Conservation (phyloP, 2,888 invertebrate species). For the Spodoptera picta region DNA sequence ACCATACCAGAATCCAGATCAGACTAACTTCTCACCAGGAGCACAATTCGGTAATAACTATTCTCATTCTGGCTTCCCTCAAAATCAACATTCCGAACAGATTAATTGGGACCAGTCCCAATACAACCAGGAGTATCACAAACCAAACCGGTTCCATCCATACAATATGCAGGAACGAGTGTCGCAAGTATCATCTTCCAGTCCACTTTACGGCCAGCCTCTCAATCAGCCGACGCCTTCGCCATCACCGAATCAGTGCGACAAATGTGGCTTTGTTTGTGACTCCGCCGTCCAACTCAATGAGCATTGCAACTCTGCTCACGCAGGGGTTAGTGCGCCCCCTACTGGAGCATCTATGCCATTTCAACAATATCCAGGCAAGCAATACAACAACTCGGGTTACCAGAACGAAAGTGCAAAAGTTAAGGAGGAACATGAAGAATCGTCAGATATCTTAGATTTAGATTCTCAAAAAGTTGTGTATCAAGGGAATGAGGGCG, state of each 20-base stretch:
- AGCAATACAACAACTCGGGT: slow-evolving; percentile 81
- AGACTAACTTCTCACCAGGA: slow-evolving; percentile 88
- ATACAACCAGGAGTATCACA: slow-evolving; percentile 83
- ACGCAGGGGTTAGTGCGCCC: slow-evolving; percentile 84
- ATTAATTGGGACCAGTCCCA: slow-evolving; percentile 85
- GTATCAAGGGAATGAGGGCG: slow-evolving; percentile 90
- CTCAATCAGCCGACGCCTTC: slow-evolving; percentile 92
- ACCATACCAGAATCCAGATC: slow-evolving; percentile 90
- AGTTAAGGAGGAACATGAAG: slow-evolving; percentile 91
- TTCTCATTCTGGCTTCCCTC: slow-evolving; percentile 85
- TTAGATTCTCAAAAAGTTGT: slow-evolving; percentile 97
- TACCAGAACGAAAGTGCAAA: slow-evolving; percentile 85
- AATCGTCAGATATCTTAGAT: slow-evolving; percentile 94
- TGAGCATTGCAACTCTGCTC: slow-evolving; percentile 92
- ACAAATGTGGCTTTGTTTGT: slow-evolving; percentile 94
- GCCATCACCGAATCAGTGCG: slow-evolving; percentile 93
- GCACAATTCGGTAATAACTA: slow-evolving; percentile 85
- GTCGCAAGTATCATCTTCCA: slow-evolving; percentile 86
- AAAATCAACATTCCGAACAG: slow-evolving; percentile 85
- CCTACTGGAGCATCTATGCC: slow-evolving; percentile 81
- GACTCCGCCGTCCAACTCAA: slow-evolving; percentile 92
- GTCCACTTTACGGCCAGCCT: slow-evolving; percentile 88
- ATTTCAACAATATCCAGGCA: slow-evolving; percentile 87
- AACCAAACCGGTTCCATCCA: slow-evolving; percentile 84
- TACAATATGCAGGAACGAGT: slow-evolving; percentile 87